A percentile compares a stretch with the other conserved stretches of the same genome.
These are phyloP conservation scores for Luscinia megarhynchos DNA, from an alignment of 2,797 vertebrate species.

Conservation along the genomic window DNA sequence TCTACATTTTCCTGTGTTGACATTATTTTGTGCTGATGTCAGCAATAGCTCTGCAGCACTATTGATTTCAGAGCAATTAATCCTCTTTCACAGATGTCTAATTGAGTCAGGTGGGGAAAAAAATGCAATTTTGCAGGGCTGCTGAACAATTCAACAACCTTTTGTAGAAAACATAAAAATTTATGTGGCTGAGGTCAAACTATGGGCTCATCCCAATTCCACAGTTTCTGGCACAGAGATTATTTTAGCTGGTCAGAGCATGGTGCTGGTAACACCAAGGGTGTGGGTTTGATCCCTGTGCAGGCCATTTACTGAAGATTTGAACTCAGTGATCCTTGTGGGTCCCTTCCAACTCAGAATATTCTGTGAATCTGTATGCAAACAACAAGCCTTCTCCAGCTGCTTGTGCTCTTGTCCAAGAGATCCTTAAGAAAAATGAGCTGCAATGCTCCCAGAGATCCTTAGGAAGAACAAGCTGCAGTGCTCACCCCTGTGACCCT, in stretches of 20 bases:
- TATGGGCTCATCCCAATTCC: neutral
- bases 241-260: neutral
- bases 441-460: neutral
- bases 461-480: neutral
- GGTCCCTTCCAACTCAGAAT: neutral
- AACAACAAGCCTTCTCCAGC: neutral
- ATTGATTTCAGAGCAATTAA: constrained; percentile 34
- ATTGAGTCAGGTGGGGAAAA: neutral
- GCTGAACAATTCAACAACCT: neutral
- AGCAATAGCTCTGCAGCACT: neutral
- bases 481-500: fast-evolving
- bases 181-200: neutral
- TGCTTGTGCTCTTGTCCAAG: neutral
- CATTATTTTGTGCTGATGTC: constrained; percentile 22
- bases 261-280: neutral
- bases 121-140: neutral
- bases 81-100: constrained; percentile 22
- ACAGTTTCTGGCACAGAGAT: neutral
- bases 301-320: neutral
- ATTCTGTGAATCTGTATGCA: neutral
- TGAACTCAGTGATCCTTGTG: neutral
- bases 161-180: neutral
- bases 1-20: neutral
- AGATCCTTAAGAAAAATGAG: neutral
- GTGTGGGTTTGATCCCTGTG: neutral